Evolutionary conservation across 2,888 invertebrate species (phyloP).

Genomic region (Platycnemis pennipes): DNA sequence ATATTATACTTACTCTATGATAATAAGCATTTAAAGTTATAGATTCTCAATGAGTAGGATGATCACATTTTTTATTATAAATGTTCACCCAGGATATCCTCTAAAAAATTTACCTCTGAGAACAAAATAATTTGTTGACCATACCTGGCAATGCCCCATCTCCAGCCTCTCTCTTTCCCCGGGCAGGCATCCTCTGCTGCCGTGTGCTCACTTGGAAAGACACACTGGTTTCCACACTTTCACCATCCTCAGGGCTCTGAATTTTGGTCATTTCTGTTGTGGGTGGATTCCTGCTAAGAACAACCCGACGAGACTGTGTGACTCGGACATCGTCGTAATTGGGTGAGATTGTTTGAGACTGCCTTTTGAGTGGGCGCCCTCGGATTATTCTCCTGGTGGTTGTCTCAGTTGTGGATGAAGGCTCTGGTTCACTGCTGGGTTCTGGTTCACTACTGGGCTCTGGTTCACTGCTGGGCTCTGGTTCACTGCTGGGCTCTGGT

Average conservation of each 20-base stretch:
- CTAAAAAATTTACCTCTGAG: background rate
- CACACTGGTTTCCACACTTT: slow-evolving; percentile 88
- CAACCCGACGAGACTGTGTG: slow-evolving; percentile 32
- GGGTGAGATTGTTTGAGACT: slow-evolving; percentile 10
- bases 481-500: slow-evolving; percentile 77
- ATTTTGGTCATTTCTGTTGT: slow-evolving; percentile 79
- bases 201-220: slow-evolving; percentile 88
- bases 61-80: background rate
- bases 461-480: slow-evolving; percentile 79
- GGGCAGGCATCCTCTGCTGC: slow-evolving; percentile 74
- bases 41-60: background rate
- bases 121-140: background rate
- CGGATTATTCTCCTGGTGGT: slow-evolving; percentile 28
- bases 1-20: no score
- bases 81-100: background rate
- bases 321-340: slow-evolving; percentile 35
- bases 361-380: slow-evolving; percentile 11
- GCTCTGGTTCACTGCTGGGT: slow-evolving; percentile 72
- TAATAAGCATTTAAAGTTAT: no score
- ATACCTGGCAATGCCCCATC: slow-evolving; percentile 23
- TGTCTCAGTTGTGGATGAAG: slow-evolving; percentile 70
- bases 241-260: slow-evolving; percentile 79
- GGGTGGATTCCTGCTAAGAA: background rate
- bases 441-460: slow-evolving; percentile 71
- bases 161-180: slow-evolving; percentile 33